Evolutionary conservation across 2,113 vertebrate genomes (phyloP).

Genomic region (Micronycteris hirsuta): DNA sequence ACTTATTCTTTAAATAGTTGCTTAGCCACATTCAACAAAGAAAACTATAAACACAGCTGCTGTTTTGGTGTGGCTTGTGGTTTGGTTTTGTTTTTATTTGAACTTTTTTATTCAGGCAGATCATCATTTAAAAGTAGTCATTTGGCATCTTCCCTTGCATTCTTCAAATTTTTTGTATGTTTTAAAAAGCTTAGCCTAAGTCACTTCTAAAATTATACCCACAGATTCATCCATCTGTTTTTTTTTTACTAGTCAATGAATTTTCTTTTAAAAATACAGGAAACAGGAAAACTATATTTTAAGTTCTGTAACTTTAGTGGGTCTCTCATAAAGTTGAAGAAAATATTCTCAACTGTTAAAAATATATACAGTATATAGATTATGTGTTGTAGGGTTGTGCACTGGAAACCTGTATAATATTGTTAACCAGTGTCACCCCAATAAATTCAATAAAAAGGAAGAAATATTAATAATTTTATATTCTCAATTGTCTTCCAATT

Average conservation of each 20-base stretch:
- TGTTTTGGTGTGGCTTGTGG: conserved; percentile 57
- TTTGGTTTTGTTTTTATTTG: conserved; percentile 53
- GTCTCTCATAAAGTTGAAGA: conserved; percentile 18
- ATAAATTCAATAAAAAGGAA: no score
- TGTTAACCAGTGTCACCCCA: no score
- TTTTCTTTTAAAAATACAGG: conserved; percentile 22
- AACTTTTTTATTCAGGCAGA: conserved; percentile 41
- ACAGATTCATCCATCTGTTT: conserved; percentile 6
- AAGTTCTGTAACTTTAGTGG: neutral
- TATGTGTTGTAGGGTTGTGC: no score
- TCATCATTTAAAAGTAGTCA: conserved; percentile 49
- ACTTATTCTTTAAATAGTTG: conserved; percentile 32
- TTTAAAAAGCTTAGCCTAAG: conserved; percentile 20
- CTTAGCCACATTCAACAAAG: conserved; percentile 25
- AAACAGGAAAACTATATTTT: conserved; percentile 5
- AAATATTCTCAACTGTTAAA: conserved; percentile 14
- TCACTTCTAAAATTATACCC: conserved; percentile 30
- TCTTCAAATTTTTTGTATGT: conserved; percentile 35
- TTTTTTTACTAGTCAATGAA: neutral
- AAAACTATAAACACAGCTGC: conserved; percentile 62
- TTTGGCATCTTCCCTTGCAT: conserved; percentile 46
- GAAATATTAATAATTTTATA: neutral
- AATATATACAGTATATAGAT: neutral
- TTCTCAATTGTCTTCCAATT: neutral
- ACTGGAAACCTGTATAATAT: no score